These are phyloP conservation scores for Anser brachyrhynchus DNA, from an alignment of 2,113 vertebrate species.

Conservation along the genomic window DNA sequence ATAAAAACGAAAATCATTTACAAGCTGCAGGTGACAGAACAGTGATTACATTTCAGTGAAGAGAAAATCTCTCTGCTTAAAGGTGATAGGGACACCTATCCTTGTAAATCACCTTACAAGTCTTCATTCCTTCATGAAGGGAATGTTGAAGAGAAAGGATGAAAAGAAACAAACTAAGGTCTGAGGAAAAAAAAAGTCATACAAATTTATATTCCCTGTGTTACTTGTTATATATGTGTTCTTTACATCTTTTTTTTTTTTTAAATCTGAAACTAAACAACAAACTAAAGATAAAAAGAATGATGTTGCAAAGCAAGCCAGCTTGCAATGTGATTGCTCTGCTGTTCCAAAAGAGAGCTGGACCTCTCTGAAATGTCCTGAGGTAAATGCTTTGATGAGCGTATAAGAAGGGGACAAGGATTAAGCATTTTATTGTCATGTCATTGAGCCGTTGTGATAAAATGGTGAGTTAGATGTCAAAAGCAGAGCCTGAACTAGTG, in stretches of 20 bases:
- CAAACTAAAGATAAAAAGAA: background rate
- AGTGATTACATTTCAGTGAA: background rate
- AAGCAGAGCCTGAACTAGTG: background rate
- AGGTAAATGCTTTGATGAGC: background rate
- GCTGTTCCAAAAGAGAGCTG: background rate
- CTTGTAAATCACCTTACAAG: background rate
- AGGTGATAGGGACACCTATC: background rate
- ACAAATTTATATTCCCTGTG: background rate
- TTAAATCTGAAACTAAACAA: background rate
- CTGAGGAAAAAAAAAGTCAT: background rate
- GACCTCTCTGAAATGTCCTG: background rate
- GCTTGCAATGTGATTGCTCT: fast-evolving
- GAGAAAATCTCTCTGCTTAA: background rate
- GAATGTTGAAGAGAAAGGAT: background rate
- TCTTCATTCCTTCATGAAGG: background rate
- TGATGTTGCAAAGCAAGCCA: background rate
- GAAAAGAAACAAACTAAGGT: background rate
- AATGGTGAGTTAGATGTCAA: fast-evolving
- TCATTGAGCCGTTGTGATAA: background rate
- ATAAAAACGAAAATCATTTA: background rate
- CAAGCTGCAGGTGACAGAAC: background rate
- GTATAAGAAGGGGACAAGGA: background rate
- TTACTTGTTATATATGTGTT: background rate
- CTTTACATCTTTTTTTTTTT: background rate
- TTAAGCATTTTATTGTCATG: fast-evolving